Percentiles rank a stretch among this genome's conserved stretches.
Conservation (phyloP, 2,888 invertebrate genomes). For the Papilio gigon region DNA sequence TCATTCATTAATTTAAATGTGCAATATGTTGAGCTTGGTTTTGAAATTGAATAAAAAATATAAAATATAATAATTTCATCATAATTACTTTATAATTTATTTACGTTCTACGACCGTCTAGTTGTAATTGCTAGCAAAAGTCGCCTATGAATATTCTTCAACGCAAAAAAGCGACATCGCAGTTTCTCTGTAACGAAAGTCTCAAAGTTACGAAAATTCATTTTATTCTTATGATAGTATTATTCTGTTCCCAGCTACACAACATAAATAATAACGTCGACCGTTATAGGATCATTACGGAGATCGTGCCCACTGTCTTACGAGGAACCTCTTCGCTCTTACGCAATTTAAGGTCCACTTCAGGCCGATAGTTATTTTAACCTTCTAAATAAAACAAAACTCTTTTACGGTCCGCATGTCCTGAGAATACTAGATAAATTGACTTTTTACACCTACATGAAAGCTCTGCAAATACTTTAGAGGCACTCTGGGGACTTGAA, state of each 20-base stretch:
- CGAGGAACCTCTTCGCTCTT: conserved; percentile 51
- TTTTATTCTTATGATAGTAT: conserved; percentile 81
- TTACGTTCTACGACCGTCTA: not conserved
- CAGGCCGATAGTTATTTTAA: conserved; percentile 51
- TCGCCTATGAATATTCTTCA: conserved; percentile 57
- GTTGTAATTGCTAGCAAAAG: conserved; percentile 61
- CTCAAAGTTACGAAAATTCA: conserved; percentile 78
- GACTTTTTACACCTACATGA: conserved; percentile 30
- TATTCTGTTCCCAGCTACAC: conserved; percentile 80
- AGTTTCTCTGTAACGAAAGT: conserved; percentile 73
- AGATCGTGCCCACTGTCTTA: conserved; percentile 70
- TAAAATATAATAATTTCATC: too few species aligned
- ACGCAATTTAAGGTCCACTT: conserved; percentile 48
- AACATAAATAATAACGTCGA: conserved; percentile 81
- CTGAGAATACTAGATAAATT: conserved; percentile 35
- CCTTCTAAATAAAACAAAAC: conserved; percentile 41
- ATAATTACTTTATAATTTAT: too few species aligned
- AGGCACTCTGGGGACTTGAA: conserved; percentile 28
- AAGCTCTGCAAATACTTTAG: conserved; percentile 35
- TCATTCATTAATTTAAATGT: too few species aligned
- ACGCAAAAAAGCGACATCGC: conserved; percentile 74
- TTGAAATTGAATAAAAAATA: too few species aligned
- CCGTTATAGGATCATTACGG: conserved; percentile 80
- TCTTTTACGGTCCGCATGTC: conserved; percentile 22
- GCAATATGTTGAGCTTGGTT: too few species aligned